Base-by-base conservation (phyloP, 1,140 invertebrate genomes). In the Doryteuthis pealeii region DNA sequence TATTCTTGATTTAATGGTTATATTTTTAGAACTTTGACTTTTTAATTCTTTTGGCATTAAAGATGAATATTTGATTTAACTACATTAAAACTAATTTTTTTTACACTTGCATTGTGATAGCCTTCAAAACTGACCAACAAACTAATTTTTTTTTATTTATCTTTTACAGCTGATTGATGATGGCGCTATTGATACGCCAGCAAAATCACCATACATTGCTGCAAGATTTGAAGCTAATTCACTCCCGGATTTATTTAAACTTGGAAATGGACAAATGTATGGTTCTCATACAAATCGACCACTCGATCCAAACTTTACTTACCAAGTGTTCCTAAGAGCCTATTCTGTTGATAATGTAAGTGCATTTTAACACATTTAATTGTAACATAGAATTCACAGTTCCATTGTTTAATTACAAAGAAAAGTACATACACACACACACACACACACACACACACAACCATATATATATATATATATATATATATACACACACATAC, bases 401-500 rank as follows among this genome's bases (percentile, higher is more conserved):
- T 33, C 79, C 80, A 72, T 92, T 96, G 89, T 87, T 96, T 22
- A n/a, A n/a, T n/a, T n/a, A n/a, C n/a, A n/a, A n/a, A n/a, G n/a
- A n/a, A n/a, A n/a, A n/a, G n/a, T n/a, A n/a, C n/a, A n/a, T n/a
- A n/a, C n/a, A n/a, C n/a, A n/a, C n/a, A n/a, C n/a, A n/a, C n/a
- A n/a, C n/a, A n/a, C n/a, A n/a, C n/a, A n/a, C n/a, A n/a, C n/a
- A n/a, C n/a, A n/a, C n/a, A n/a, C n/a, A n/a, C n/a, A n/a, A n/a
- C n/a, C n/a, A n/a, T n/a, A n/a, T n/a, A n/a, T n/a, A n/a, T n/a
- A n/a, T n/a, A n/a, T n/a, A n/a, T n/a, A n/a, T n/a, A n/a, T n/a
- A n/a, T n/a, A n/a, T n/a, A n/a, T n/a, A n/a, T n/a, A n/a, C n/a
- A n/a, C n/a, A n/a, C n/a, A n/a, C n/a, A n/a, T n/a, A n/a, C n/a